Evolutionary conservation across 2,113 vertebrate species (phyloP), one percentile per base, ranked within the genome.

Genomic region (Neoarius graeffei): DNA sequence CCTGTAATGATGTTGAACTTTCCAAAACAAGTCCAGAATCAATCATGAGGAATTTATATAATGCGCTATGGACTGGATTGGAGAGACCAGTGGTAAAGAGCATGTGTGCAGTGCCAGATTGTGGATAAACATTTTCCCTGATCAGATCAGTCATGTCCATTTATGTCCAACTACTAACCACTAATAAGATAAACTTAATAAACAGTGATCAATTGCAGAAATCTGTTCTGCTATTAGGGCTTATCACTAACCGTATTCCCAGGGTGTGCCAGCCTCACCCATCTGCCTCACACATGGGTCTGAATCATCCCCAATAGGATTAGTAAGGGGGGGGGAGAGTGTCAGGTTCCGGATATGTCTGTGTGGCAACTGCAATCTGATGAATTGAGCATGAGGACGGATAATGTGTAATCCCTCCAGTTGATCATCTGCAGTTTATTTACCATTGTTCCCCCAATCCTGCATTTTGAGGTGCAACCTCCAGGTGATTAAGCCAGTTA

Each of bases 121-220:
- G 50, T 64, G 48, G n/a, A 80, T 9, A 42, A 87, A 60, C 52
- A 62, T 50, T 60, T 19, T 59, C 73, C 50, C 17, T 69, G 30
- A 66, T 84, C 57, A 86, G 74, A 88, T 85, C 77, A 80, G 42
- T 66, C n/a, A 93, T 94, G 93, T 93, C 93, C 92, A 94, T 92
- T 92, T 93, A 90, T 89, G 89, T 93, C 91, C 92, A 92, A 90
- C 91, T 89, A 84, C 90, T 95, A 95, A 95, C 91, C 89, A 84
- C 90, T 95, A 95, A 95, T 94, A 94, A 94, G 94, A 95, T 95
- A 92, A 94, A 91, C 93, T 85, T 90, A 88, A 89, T 74, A 74
- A 77, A 15, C 74, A 14, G 93, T 92, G 92, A 92, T 94, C 91
- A 77, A 85, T 87, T 85, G 90, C 35, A 83, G 88, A 91, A 88